Conservation (phyloP, 1,140 invertebrate genomes). For the Conus ventricosus region DNA sequence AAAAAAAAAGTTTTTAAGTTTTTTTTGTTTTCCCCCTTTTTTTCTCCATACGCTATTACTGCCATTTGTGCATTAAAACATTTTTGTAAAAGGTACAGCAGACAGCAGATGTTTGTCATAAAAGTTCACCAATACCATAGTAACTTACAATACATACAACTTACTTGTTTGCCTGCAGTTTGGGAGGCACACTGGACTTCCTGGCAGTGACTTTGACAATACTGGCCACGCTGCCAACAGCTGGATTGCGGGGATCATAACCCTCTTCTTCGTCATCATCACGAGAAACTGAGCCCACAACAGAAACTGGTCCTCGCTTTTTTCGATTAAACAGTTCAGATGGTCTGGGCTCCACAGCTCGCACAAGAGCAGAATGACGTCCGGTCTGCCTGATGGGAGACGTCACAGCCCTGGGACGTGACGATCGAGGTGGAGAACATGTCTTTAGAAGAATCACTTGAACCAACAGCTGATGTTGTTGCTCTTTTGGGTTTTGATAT, state of each 20-base stretch:
- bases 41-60: too few relatives aligned
- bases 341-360: slow-evolving; percentile 9
- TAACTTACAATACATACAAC: not conserved
- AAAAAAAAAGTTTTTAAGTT: too few relatives aligned
- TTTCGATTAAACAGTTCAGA: slow-evolving; percentile 37
- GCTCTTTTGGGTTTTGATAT: not conserved
- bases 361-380: not conserved
- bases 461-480: not conserved
- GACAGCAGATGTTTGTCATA: too few relatives aligned
- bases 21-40: too few relatives aligned
- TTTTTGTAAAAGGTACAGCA: too few relatives aligned
- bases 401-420: slow-evolving; percentile 22
- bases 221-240: slow-evolving; percentile 78
- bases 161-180: slow-evolving; percentile 49
- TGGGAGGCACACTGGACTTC: slow-evolving; percentile 57
- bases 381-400: slow-evolving; percentile 31
- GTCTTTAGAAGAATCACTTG: not conserved
- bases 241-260: slow-evolving; percentile 73
- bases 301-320: slow-evolving; percentile 54
- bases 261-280: slow-evolving; percentile 77
- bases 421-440: slow-evolving; percentile 2
- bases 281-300: slow-evolving; percentile 61
- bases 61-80: too few relatives aligned
- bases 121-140: too few relatives aligned
- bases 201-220: slow-evolving; percentile 81